Base-by-base conservation (phyloP, 2,113 vertebrate species). In the Ophiodon elongatus region DNA sequence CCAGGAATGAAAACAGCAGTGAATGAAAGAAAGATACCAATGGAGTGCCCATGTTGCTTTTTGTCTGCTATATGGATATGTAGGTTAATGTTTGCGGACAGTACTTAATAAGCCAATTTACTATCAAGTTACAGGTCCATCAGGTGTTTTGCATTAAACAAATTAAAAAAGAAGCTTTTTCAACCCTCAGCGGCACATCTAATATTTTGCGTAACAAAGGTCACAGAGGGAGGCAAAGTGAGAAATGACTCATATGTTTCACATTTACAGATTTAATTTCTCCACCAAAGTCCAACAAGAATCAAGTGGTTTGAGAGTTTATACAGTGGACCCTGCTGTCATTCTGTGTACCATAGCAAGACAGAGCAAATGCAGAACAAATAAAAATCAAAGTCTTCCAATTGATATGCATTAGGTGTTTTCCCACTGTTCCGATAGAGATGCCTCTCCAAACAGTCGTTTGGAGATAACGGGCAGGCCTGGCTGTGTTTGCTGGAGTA, bases 391-490 rank as follows among this genome's bases (percentile, higher is more conserved):
- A 60, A 90, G 85, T 76, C 62, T 79, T 88, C 82, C 86, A 79
- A 89, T 93, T 93, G 86, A 83, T 94, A 93, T 94, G 90, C 94
- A 95, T 93, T 92, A 86, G 86, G 90, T 90, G 91, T 88, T 88
- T 89, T 85, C 72, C 72, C 82, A 85, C 80, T 85, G 85, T 93
- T 93, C 87, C 80, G 86, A 92, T 91, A 90, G 85, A 93, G 88
- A 90, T 87, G 89, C 89, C 73, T 94, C 93, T 93, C 88, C 94
- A 93, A 93, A 94, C 90, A 93, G 84, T 81, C 80, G 88, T 89
- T 86, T 80, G 73, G 63, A 93, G 93, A 93, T 94, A 92, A 93
- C 82, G 11, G 56, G 68, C 84, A 37, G 76, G 77, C 63, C 85
- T 37, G 80, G 64, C 83, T 59, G 79, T 81, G 85, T 92, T 91